phyloP scores from a whole-genome alignment of 2,797 vertebrate genomes.

The Muscicapa comitata region DNA sequence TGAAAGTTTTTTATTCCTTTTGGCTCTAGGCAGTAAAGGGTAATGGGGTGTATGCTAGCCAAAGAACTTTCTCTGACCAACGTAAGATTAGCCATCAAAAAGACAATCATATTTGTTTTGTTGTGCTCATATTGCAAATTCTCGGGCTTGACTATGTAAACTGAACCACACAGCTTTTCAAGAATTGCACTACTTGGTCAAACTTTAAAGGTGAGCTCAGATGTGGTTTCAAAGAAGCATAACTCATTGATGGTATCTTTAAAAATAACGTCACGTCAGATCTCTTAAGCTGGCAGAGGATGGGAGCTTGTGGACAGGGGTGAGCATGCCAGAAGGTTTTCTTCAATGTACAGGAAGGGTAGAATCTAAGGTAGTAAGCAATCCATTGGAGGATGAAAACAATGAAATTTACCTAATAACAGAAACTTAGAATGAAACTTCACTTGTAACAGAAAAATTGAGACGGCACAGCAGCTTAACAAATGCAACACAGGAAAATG shows the following conservation, averaged over 20 bases:
- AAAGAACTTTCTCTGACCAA: background rate
- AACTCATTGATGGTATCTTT: background rate
- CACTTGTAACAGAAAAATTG: background rate
- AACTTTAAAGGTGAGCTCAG: background rate
- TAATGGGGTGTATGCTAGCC: background rate
- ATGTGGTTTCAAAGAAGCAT: background rate
- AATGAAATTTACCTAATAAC: background rate
- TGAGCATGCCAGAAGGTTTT: background rate
- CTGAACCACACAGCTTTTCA: background rate
- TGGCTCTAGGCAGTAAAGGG: background rate
- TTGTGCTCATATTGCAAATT: background rate
- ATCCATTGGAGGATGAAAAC: background rate
- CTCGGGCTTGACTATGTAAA: background rate
- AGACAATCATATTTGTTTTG: background rate
- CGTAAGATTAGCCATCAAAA: background rate
- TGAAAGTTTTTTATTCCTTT: background rate
- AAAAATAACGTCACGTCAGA: background rate
- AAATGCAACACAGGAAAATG: background rate
- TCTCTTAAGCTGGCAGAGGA: background rate
- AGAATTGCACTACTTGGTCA: background rate
- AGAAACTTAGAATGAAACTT: background rate
- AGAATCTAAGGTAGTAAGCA: background rate
- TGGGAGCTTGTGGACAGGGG: background rate
- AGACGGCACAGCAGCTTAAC: background rate
- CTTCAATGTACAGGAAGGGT: background rate